Evolutionary conservation across 1,140 invertebrate species (phyloP), one percentile per base, ranked within the genome.

Genomic region (Dinoponera quadriceps): DNA sequence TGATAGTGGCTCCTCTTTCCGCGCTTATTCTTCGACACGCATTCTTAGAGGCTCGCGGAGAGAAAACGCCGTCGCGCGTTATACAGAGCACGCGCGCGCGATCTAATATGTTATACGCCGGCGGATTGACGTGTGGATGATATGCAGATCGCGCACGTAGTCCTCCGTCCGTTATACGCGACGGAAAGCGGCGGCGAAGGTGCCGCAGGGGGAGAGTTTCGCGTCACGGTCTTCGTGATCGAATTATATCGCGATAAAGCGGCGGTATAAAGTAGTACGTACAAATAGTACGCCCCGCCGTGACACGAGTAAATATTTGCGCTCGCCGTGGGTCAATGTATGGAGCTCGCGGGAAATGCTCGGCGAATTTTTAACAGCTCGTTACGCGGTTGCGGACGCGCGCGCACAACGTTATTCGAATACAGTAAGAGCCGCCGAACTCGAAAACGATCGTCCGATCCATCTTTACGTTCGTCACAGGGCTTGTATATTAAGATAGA

Each of bases 271-370:
- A 83, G 38, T 81, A 69, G 13, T 25, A 13, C 63, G 63, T 29
- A 59, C 59, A 78, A 84, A 72, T 81, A 81, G 59, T 29, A 63
- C 33, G 29, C 18, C 71, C 63, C 25, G 69, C 55, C 59, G 82
- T 84, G 85, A 71, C 63, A 55, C 57, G 85, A 49, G 73, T 71
- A 84, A 86, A 84, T 87, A 87, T 84, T 87, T 84, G 85, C 27
- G 25, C 14, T 13, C 54, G n/a, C 54, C 55, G 62, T 33, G 33
- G 66, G 29, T 22, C 63, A 48, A 66, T 54, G 33, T 13, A 44
- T 25, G 63, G 38, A 65, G 68, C 20, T 83, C 29, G 73, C 57
- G 51, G 60, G 44, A 83, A 83, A 77, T 80, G 49, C 71, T 38
- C 38, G 48, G 49, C 44, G 62, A 86, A 80, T 86, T 83, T 69